Base-by-base conservation (phyloP, 30 jellyfish, hydroid and myxozoan genomes). In the Aurelia sp. region DNA sequence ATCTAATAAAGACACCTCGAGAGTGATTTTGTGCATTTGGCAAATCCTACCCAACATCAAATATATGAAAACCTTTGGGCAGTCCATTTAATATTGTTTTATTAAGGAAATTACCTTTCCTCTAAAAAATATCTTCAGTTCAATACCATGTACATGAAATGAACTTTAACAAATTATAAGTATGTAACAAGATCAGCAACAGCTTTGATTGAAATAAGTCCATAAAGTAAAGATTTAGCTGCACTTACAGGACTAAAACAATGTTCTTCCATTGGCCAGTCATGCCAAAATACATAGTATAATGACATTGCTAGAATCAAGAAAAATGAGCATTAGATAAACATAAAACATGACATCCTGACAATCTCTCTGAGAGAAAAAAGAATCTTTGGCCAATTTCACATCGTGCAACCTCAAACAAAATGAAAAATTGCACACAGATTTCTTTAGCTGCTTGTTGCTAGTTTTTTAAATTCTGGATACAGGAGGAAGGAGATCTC, bases 261-360 rank as follows among this genome's bases (percentile, higher is more conserved):
- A 38, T 82, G 92, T 22, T 82, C 92, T 51, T 82, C 81, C 24
- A 69, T 84, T 1, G 80, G 92, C 60, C 55, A 82, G 20, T 69
- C 80, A 67, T 82, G 86, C 76, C 82, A 69, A 78, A 82, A 71
- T n/a, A 82, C 85, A 53, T 11, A 66, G 68, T 71, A 70, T 48
- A 72, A 22, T 12, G 92, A 17, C 72, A 82, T 21, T n/a, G 73
- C 92, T 82, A 30, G 3, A 81, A 81, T 52, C 60, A 18, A 61
- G 17, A 72, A 18, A 21, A 19, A 5, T 19, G 71, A 61, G 33
- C 71, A n/a, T 6, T 22, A 19, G 4, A 13, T 12, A 44, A 7
- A 44, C 0, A 44, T 0, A 44, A 9, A 44, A 12, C 8, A 44
- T 3, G 9, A 13, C 33, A 1, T 27, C 33, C 55, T 44, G 50